Evolutionary conservation across 1,140 invertebrate genomes (phyloP).

Genomic region (Ectropis grisescens): DNA sequence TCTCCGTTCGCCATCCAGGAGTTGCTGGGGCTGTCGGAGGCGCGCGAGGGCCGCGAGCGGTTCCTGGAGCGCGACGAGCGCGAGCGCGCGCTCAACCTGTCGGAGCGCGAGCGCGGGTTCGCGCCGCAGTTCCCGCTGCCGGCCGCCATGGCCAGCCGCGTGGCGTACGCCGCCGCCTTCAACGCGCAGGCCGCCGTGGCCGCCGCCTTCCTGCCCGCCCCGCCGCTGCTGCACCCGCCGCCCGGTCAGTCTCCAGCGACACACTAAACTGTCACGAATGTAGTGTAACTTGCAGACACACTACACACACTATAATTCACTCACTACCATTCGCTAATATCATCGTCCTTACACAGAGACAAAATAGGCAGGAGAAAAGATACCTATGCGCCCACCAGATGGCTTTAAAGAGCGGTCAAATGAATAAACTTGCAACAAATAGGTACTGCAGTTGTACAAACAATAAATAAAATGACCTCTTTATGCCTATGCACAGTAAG

Average conservation of each 20-base stretch:
- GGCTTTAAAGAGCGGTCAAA: too few species aligned
- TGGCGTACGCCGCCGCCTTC: constrained; percentile 86
- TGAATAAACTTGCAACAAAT: too few species aligned
- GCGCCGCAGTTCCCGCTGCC: constrained; percentile 67
- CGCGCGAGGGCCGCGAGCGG: constrained; percentile 32
- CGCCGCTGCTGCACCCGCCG: constrained; percentile 49
- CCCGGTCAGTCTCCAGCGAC: constrained; percentile 39
- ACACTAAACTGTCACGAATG: too few species aligned
- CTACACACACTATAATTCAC: too few species aligned
- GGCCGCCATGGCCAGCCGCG: constrained; percentile 75
- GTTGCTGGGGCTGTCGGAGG: constrained; percentile 81
- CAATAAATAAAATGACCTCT: too few species aligned
- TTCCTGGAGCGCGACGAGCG: constrained; percentile 33
- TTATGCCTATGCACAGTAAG: too few species aligned
- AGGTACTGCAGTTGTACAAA: too few species aligned
- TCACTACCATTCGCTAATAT: too few species aligned
- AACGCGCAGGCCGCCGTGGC: constrained; percentile 91
- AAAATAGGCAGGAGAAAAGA: too few species aligned
- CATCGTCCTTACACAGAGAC: too few species aligned
- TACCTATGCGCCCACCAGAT: too few species aligned
- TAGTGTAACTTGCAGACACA: too few species aligned
- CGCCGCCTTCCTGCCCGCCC: constrained; percentile 81
- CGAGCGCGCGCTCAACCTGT: constrained; percentile 38
- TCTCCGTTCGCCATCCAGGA: constrained; percentile 94
- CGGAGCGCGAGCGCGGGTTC: constrained; percentile 50